Evolutionary conservation across 2,113 vertebrate species (phyloP), one percentile per base, ranked within the genome.

Genomic region (Leptodactylus fuscus): DNA sequence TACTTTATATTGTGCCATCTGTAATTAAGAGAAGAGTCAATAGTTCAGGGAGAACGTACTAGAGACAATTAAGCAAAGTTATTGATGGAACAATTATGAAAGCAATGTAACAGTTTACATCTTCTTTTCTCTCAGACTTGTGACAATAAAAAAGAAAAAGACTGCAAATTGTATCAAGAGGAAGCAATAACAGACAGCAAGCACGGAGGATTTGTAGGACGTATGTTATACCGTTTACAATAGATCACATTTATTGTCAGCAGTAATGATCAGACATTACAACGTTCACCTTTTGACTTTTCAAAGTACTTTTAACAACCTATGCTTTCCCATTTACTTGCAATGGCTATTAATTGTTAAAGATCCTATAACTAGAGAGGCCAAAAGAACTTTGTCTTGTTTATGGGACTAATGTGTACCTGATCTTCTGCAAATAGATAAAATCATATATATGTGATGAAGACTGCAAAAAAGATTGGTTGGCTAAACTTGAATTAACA

Each of bases 271-370:
- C 41, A 49, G 41, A 9, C 13, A 48, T 18, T 12, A 29, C 62
- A 1, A 49, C 69, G 16, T 81, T 81, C 44, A 65, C 60, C 79
- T 67, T 36, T 79, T 79, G 76, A 80, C 77, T 62, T 80, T 80
- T 62, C 7, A 62, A 79, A 62, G 34, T 15, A 62, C 49, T 38
- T 44, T 38, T 38, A 41, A 41, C 36, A 80, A 80, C 22, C 29
- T 65, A 0, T 69, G 9, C 3, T 22, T 38, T 69, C 2, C 16
- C 18, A 9, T 69, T 69, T 36, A 2, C 15, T 38, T 36, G 16
- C 18, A 36, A 22, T 22, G 6, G 2, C 16, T 38, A 69, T 38
- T 38, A 67, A 51, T n/a, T 76, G 27, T 32, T 32, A 76, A 76
- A 53, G 7, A 51, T 16, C 74, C 8, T 8, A 9, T 36, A 5